Base-by-base conservation (phyloP, 2,113 vertebrate genomes). In the Catagonus wagneri region DNA sequence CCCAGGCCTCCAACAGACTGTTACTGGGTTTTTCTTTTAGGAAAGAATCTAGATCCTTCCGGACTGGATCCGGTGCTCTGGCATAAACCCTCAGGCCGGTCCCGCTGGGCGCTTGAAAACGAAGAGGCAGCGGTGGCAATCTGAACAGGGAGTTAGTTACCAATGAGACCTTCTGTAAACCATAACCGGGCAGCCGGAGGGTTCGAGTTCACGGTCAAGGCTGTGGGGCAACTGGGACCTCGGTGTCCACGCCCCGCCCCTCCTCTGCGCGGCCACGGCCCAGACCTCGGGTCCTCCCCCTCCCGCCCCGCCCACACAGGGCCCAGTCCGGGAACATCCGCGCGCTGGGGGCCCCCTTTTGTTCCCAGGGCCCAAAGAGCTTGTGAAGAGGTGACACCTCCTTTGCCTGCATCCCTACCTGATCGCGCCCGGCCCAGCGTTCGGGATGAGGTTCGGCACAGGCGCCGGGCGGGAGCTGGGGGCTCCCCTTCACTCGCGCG, bases 181-280 rank as follows among this genome's bases (percentile, higher is more conserved):
- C 66, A 63, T 50, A 60, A 68, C 32, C 56, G 34, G 65, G 50
- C 34, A 56, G 87, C 83, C 65, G 1, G 17, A 92, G 88, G 58
- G 81, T 29, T 81, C 1, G 72, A 90, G 96, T 93, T 98, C 97
- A 97, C 2, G 96, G 96, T 94, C 96, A 97, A 97, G 90, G 89
- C 44, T 65, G 39, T 19, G 39, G 83, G 50, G 76, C 11, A 16
- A 71, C 76, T 19, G 12, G 22, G 27, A 54, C 61, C 39, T 27
- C 66, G 71, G 69, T 1, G 58, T 39, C 2, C 69, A 29, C 13
- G 0, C 58, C 76, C 34, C 9, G 60, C 32, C 13, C 50, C 34
- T 23, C 68, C 60, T 50, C 56, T 44, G 8, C 2, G 32, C 50
- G 5, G 22, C 74, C 5, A 1, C 10, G 2, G 29, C 6, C 16